Evolutionary conservation across 1,140 invertebrate genomes (phyloP).

Genomic region (Euglossa dilemma): DNA sequence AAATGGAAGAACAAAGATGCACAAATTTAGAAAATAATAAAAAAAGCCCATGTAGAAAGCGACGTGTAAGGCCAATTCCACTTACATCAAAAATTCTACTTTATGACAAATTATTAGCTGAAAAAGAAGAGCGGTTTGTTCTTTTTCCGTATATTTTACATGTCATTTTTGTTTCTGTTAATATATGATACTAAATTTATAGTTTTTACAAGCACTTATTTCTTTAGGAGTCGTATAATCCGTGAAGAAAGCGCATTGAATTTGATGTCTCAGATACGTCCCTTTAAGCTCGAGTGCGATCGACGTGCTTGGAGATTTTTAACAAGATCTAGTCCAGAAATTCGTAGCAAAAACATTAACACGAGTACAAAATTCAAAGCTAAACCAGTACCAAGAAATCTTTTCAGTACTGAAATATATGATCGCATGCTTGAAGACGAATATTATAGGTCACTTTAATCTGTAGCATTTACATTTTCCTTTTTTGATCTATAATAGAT

Average conservation of each 20-base stretch:
- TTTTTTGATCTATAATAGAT: neutral
- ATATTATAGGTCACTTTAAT: conserved; percentile 84
- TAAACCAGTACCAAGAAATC: conserved; percentile 86
- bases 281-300: conserved; percentile 83
- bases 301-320: conserved; percentile 77
- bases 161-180: neutral
- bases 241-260: conserved; percentile 79
- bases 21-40: conserved; percentile 80
- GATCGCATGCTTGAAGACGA: conserved; percentile 88
- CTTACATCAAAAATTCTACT: conserved; percentile 87
- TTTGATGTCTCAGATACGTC: conserved; percentile 83
- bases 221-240: conserved; percentile 76
- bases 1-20: conserved; percentile 76
- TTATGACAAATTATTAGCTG: conserved; percentile 87
- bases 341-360: conserved; percentile 75
- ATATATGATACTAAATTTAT: neutral
- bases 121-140: conserved; percentile 86
- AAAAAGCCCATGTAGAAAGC: conserved; percentile 74
- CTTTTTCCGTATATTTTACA: conserved; percentile 30
- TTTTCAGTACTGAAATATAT: conserved; percentile 88
- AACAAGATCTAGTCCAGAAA: conserved; percentile 83
- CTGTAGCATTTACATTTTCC: neutral
- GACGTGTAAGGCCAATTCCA: conserved; percentile 85
- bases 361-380: conserved; percentile 85
- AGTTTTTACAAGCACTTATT: neutral